A percentile compares a stretch with the other conserved stretches of the same genome.
These are phyloP conservation scores for Nowickia ferox DNA, from an alignment of 2,888 invertebrate genomes.

Conservation along the genomic window DNA sequence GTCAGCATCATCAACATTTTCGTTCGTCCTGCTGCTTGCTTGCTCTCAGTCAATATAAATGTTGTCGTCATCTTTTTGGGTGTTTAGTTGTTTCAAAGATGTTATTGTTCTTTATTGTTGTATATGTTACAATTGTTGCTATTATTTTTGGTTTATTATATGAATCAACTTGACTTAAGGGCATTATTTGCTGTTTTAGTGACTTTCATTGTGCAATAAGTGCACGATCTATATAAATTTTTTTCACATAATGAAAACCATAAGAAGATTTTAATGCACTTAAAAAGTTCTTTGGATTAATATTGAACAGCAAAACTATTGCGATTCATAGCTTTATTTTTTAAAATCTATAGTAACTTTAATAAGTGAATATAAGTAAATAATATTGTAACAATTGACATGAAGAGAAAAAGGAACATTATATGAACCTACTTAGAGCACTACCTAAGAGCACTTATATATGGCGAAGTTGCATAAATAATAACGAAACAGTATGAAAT, in stretches of 20 bases:
- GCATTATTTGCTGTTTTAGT: constrained; percentile 68
- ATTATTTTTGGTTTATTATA: constrained; percentile 63
- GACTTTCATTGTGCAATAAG: constrained; percentile 71
- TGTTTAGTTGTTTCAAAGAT: constrained; percentile 23
- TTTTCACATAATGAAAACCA: background rate
- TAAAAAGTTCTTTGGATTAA: background rate
- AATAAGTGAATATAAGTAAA: constrained; percentile 9
- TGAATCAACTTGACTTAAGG: constrained; percentile 70
- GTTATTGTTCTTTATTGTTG: constrained; percentile 21
- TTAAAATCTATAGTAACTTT: background rate
- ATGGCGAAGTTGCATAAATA: background rate
- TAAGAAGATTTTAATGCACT: constrained; percentile 8
- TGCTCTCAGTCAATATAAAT: constrained; percentile 26
- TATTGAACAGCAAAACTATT: constrained; percentile 21
- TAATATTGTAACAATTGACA: background rate
- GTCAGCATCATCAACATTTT: constrained; percentile 17
- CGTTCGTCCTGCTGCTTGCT: background rate
- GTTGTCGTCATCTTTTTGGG: constrained; percentile 59
- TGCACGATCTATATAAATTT: constrained; percentile 61
- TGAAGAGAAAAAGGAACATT: too few relatives aligned
- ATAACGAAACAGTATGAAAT: background rate
- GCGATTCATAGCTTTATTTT: constrained; percentile 35
- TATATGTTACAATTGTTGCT: constrained; percentile 29
- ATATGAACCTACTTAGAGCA: background rate
- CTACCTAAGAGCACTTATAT: background rate